These are phyloP conservation scores for Dolichopus griseipennis DNA, from an alignment of 2,888 invertebrate genomes.

Conservation along the genomic window DNA sequence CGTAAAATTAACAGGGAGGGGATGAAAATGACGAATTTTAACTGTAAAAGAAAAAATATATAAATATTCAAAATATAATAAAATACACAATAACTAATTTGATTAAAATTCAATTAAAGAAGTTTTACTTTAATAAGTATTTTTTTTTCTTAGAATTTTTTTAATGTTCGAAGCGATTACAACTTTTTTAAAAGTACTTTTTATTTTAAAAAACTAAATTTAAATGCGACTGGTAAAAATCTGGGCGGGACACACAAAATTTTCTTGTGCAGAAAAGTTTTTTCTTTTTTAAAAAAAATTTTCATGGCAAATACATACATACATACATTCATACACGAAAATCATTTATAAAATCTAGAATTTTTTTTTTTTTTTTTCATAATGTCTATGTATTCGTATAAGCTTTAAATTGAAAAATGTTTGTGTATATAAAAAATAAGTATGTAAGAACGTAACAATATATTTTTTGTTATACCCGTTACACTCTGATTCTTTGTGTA, in stretches of 20 bases:
- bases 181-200: background rate
- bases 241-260: slow-evolving; percentile 31
- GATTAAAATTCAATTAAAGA: too few relatives aligned
- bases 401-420: background rate
- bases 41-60: background rate
- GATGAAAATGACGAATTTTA: background rate
- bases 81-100: too few relatives aligned
- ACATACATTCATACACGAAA: background rate
- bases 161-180: too few relatives aligned
- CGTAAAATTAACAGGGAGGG: background rate
- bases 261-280: background rate
- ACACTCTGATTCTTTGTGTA: background rate
- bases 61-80: too few relatives aligned
- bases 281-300: background rate
- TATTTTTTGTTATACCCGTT: slow-evolving; percentile 4
- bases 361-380: too few relatives aligned
- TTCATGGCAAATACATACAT: background rate
- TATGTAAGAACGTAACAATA: background rate
- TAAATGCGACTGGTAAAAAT: slow-evolving; percentile 21
- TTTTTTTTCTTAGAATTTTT: too few relatives aligned
- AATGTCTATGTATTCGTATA: background rate
- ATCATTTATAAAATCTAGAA: background rate
- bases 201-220: background rate
- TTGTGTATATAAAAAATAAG: too few relatives aligned
- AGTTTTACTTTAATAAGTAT: too few relatives aligned